These are phyloP conservation scores for Nemoura dubitans DNA, from an alignment of 2,888 invertebrate genomes.

Conservation along the genomic window DNA sequence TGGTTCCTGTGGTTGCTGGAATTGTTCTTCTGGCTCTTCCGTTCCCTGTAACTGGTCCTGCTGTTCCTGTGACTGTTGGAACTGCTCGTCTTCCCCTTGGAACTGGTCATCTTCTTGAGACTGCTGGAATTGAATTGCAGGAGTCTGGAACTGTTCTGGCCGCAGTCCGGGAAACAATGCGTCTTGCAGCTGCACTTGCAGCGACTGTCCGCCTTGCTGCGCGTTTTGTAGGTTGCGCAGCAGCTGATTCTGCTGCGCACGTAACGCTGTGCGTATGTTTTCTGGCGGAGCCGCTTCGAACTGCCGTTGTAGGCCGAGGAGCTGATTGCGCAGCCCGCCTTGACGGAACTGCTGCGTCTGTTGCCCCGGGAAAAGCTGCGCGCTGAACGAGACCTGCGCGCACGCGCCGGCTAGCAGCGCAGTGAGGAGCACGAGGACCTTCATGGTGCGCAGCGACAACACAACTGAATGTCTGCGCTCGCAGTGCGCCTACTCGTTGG, in stretches of 20 bases:
- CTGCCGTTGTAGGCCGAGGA: conserved; percentile 58
- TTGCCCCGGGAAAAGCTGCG: conserved; percentile 47
- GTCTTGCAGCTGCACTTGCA: conserved; percentile 52
- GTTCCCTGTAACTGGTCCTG: conserved; percentile 27
- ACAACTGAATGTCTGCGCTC: neutral
- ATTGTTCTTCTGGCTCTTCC: conserved; percentile 16
- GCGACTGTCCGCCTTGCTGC: conserved; percentile 52
- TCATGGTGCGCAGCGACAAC: neutral
- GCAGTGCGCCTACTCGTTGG: neutral
- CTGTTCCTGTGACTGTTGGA: conserved; percentile 20
- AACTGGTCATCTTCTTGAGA: conserved; percentile 28
- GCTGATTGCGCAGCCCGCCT: conserved; percentile 56
- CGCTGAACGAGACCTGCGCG: neutral
- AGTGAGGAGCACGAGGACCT: neutral
- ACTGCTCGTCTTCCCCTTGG: conserved; percentile 25
- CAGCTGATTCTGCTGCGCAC: conserved; percentile 49
- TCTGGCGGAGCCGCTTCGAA: conserved; percentile 53
- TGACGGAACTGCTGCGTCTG: conserved; percentile 55
- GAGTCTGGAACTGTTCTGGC: neutral
- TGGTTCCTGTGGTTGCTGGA: conserved; percentile 21
- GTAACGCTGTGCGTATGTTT: conserved; percentile 38
- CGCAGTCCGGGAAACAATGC: conserved; percentile 17
- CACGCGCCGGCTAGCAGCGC: neutral
- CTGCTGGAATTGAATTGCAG: conserved; percentile 24
- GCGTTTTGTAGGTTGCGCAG: conserved; percentile 50